Evolutionary conservation across 2,888 invertebrate species (phyloP).

Genomic region (Drosophila pullipes): DNA sequence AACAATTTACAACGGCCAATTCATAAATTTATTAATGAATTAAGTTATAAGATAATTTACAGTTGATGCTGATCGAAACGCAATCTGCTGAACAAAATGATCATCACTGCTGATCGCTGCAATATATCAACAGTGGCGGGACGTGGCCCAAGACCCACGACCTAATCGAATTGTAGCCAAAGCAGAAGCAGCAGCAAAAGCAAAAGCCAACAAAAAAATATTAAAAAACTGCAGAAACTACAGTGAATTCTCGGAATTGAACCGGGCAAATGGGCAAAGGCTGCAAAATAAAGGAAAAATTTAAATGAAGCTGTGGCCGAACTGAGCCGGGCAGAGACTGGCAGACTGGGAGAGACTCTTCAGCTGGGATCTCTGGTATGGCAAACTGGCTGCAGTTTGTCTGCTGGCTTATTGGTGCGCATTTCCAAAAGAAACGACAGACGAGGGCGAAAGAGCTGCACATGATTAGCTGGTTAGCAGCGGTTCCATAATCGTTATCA

Average conservation of each 20-base stretch:
- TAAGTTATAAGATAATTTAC: slow-evolving; percentile 84
- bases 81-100: slow-evolving; percentile 76
- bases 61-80: slow-evolving; percentile 71
- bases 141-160: slow-evolving; percentile 54
- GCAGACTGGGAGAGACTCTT: background rate
- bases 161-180: slow-evolving; percentile 69
- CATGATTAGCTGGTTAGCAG: slow-evolving; percentile 47
- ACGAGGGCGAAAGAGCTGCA: slow-evolving; percentile 9
- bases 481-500: slow-evolving; percentile 72
- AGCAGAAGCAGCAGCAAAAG: slow-evolving; percentile 33
- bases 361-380: slow-evolving; percentile 15
- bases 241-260: slow-evolving; percentile 63
- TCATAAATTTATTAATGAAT: slow-evolving; percentile 85
- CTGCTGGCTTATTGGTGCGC: slow-evolving; percentile 51
- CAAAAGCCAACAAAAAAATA: slow-evolving; percentile 16
- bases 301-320: slow-evolving; percentile 75
- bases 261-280: slow-evolving; percentile 57
- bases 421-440: slow-evolving; percentile 34
- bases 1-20: slow-evolving; percentile 83
- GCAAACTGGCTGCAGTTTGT: slow-evolving; percentile 55
- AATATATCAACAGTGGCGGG: slow-evolving; percentile 75
- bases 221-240: slow-evolving; percentile 21
- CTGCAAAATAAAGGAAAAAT: slow-evolving; percentile 50
- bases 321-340: slow-evolving; percentile 1
- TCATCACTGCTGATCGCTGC: slow-evolving; percentile 80